Evolutionary conservation across 1,140 invertebrate species (phyloP), one percentile per base, ranked within the genome.

Genomic region (Nixonia krombeini): DNA sequence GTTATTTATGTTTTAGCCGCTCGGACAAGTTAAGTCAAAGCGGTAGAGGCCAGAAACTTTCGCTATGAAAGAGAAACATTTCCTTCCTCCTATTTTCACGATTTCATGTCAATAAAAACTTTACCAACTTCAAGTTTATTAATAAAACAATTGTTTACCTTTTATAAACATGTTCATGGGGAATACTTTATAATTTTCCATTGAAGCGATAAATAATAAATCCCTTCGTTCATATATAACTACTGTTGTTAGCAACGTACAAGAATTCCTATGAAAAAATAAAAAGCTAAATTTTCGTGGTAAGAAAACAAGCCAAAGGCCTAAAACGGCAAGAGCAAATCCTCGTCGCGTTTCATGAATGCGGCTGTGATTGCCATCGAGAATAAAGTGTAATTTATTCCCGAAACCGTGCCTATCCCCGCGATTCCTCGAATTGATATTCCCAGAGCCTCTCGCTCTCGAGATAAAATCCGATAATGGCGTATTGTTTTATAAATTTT

Each of bases 311-410:
- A 68, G 49, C 35, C 13, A 15, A 45, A 41, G 26, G 21, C 46
- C 17, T 47, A 41, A n/a, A 57, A 40, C 40, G 49, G 52, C 50
- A 47, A 61, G 64, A 68, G 57, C 74, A 70, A 73, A 70, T 71
- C 40, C 42, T 51, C 26, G 26, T 52, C 52, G 55, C 35, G 58
- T 44, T 44, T 63, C 52, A 29, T 82, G 80, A 82, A 82, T 82
- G 77, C 71, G 58, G 31, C 78, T 70, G 74, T 81, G 80, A 82
- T 82, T 82, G 80, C 69, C 49, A 75, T 77, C 73, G 74, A 68
- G 72, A 69, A 74, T 73, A 76, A 79, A 75, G 72, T 76, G 71
- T 79, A 79, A 82, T 78, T 82, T 82, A 74, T 70, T 70, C 74
- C 50, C 38, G 46, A 58, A 50, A 66, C 72, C 23, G 10, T 15